Conservation (phyloP, 2,113 vertebrate species). For the Diadophis punctatus region DNA sequence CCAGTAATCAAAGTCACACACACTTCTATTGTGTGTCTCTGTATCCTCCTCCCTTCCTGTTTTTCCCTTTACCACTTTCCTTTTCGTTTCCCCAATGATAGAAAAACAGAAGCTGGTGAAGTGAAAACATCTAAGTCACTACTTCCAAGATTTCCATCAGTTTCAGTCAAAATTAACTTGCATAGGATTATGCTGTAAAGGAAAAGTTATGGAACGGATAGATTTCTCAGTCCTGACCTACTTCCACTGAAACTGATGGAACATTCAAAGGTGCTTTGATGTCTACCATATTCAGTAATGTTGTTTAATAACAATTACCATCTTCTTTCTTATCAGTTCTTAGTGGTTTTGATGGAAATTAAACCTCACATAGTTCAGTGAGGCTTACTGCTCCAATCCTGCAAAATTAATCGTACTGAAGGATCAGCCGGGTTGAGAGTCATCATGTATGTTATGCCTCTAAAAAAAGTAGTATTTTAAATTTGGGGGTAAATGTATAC, state of each 20-base stretch:
- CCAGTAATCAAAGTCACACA: neutral
- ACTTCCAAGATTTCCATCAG: neutral
- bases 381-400: neutral
- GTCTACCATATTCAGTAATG: neutral
- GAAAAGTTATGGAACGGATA: neutral
- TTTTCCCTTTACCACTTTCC: neutral
- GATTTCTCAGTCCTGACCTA: neutral
- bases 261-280: neutral
- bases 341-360: neutral
- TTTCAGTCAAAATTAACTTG: neutral
- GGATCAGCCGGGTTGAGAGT: neutral
- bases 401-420: neutral
- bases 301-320: neutral
- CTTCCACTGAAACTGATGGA: neutral
- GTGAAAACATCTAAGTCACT: neutral
- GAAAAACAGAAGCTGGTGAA: neutral
- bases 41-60: neutral
- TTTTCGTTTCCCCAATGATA: neutral
- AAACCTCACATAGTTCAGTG: neutral
- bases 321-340: neutral
- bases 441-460: neutral
- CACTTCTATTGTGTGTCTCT: neutral
- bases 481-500: neutral
- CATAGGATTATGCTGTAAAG: neutral
- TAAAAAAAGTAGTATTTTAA: neutral